These are phyloP conservation scores for Pyrgilauda ruficollis DNA, from an alignment of 2,113 vertebrate genomes.

Conservation along the genomic window DNA sequence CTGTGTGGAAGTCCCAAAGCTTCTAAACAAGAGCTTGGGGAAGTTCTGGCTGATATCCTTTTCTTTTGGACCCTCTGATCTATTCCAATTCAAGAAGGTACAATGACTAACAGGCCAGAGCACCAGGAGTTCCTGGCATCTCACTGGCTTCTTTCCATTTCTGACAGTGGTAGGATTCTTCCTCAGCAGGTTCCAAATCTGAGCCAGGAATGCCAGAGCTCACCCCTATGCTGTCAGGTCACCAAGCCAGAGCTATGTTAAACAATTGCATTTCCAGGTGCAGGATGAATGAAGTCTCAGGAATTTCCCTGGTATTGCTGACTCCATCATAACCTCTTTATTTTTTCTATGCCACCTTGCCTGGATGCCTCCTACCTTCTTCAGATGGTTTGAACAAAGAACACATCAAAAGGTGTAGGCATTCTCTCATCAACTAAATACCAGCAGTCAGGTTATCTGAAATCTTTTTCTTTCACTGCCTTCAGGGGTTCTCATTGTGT, in stretches of 20 bases:
- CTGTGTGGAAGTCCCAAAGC: not conserved
- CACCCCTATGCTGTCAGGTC: not conserved
- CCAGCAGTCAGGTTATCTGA: conserved; percentile 9
- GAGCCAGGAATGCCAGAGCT: not conserved
- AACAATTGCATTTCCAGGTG: not conserved
- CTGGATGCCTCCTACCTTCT: conserved; percentile 6
- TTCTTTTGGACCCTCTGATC: not conserved
- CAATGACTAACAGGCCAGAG: not conserved
- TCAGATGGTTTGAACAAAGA: not conserved
- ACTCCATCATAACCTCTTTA: not conserved
- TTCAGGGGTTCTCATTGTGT: conserved; percentile 16
- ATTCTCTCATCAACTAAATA: not conserved
- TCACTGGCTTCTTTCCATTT: not conserved
- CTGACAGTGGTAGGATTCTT: not conserved
- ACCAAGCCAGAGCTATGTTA: not conserved
- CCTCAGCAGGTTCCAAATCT: not conserved
- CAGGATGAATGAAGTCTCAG: not conserved
- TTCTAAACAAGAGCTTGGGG: not conserved
- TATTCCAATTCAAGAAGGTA: not conserved
- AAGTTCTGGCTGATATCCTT: not conserved
- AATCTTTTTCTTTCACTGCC: conserved; percentile 2
- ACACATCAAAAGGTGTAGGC: conserved; percentile 36
- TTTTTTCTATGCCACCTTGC: not conserved
- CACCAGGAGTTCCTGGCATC: not conserved
- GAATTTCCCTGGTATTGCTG: not conserved